Base-by-base conservation (phyloP, 2,888 invertebrate genomes). In the Limnephilus lunatus region DNA sequence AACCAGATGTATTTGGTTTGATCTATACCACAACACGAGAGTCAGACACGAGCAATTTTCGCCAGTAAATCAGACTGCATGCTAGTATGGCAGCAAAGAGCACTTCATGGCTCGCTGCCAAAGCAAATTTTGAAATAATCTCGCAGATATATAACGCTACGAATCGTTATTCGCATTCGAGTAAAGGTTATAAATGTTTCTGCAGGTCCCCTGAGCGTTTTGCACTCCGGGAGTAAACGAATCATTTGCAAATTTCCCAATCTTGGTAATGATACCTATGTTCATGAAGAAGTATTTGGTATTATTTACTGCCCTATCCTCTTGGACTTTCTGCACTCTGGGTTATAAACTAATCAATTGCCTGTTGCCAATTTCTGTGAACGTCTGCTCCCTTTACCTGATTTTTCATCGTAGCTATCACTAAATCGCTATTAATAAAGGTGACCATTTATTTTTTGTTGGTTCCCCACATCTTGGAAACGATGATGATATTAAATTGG, bases 121-220 rank as follows among this genome's bases (percentile, higher is more conserved):
- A 83, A 32, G 35, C 31, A 25, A 31, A 83, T 83, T 83, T 83
- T 32, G 83, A 83, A 83, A 83, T 83, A 83, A 32, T 83, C 53
- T 7, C 53, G 53, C 53, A 68, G 25, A 68, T 68, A 68, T 68
- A 68, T 68, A 68, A 68, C 25, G 25, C 53, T 25, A 25, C 53
- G 53, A 68, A 83, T 83, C 31, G 31, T 83, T 32, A 83, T 83
- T 83, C 32, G 82, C 32, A 31, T 83, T 83, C 12, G 35, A 31
- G 83, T 83, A 32, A 19, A 83, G 83, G 53, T 68, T 68, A 83
- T 83, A 83, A 83, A 83, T 30, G 32, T 32, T 31, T 31, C 32
- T 19, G 32, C 82, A 35, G 32, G 32, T 3, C 5, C 4, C 31
- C 31, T 82, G 83, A 83, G 83, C 15, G 32, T 83, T 68, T 5